Evolutionary conservation across 1,140 invertebrate species (phyloP), one percentile per base, ranked within the genome.

Genomic region (Epicauta chinensis): DNA sequence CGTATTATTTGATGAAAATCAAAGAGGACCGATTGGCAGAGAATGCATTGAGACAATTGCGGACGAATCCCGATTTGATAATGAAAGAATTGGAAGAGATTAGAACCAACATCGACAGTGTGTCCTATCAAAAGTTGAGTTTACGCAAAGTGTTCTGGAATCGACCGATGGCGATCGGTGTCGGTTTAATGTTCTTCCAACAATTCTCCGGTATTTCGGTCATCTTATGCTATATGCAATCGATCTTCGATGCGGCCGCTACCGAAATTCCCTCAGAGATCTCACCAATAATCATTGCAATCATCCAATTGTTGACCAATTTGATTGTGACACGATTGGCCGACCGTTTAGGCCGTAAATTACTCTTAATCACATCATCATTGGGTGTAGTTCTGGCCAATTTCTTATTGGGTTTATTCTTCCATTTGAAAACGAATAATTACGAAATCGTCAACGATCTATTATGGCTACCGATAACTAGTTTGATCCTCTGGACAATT

Each of bases 401-500:
- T 1, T 75, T 89, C 57, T 81, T 81, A 4, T 63, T 75, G 0
- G 86, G 82, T 43, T 86, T 86, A 66, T 77, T 78, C 57, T 64
- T 85, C 35, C 74, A 80, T 41, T 68, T 83, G 0, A 62, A 75
- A 23, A 60, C 73, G 31, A 71, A 76, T 54, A 47, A 54, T 36
- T 13, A 52, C 38, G 51, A 53, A 31, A 16, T 39, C 51, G 29
- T 15, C 60, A 17, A 46, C 9, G 10, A 23, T 2, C 23, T 30
- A 15, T 37, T 61, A 6, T 51, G 57, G 3, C 62, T 93, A 9
- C 86, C 90, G 1, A 69, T 93, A 0, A 56, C 75, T 0, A 82
- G 81, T 45, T 65, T 93, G 0, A 81, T 84, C 17, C 58, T 85
- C 5, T 94, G 87, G 64, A 86, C 89, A 44, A 62, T 86, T 30